phyloP scores from a whole-genome alignment of 2,888 invertebrate species.

The Laspeyria flexula region DNA sequence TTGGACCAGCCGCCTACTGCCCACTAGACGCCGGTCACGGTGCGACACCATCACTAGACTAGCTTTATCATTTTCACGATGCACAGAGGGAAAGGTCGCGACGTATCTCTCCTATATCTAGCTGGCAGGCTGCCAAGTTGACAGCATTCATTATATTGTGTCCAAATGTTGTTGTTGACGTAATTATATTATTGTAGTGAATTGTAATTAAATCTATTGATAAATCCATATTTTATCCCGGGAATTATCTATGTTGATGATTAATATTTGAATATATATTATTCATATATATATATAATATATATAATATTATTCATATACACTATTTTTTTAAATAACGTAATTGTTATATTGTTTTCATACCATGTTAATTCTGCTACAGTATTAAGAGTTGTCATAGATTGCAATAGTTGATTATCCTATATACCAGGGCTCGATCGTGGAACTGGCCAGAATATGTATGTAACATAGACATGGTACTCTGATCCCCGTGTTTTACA shows the following conservation, averaged over 20 bases:
- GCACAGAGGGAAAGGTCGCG: conserved; percentile 18
- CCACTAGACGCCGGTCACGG: no score
- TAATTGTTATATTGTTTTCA: conserved; percentile 82
- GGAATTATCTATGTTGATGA: conserved; percentile 73
- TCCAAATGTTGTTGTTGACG: conserved; percentile 76
- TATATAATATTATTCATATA: conserved; percentile 79
- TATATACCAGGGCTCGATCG: not conserved
- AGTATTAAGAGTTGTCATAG: conserved; percentile 63
- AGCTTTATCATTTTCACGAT: conserved; percentile 25
- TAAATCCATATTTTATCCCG: conserved; percentile 75
- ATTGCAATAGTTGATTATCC: conserved; percentile 72
- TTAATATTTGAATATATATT: conserved; percentile 70
- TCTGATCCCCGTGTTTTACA: not conserved
- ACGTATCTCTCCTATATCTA: conserved; percentile 10
- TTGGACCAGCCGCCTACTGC: conserved; percentile 19
- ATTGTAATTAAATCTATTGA: conserved; percentile 75
- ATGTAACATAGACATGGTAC: not conserved
- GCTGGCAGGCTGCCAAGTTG: conserved; percentile 52
- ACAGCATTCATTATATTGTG: conserved; percentile 46
- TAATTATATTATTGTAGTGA: conserved; percentile 77
- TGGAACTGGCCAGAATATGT: not conserved
- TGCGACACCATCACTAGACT: conserved; percentile 17
- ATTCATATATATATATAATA: no score
- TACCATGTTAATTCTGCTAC: conserved; percentile 64
- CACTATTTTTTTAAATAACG: conserved; percentile 72